Percentiles rank a stretch among this genome's conserved stretches.
Evolutionary conservation across 2,888 invertebrate species (phyloP).

Genomic region (Brenthis daphne): DNA sequence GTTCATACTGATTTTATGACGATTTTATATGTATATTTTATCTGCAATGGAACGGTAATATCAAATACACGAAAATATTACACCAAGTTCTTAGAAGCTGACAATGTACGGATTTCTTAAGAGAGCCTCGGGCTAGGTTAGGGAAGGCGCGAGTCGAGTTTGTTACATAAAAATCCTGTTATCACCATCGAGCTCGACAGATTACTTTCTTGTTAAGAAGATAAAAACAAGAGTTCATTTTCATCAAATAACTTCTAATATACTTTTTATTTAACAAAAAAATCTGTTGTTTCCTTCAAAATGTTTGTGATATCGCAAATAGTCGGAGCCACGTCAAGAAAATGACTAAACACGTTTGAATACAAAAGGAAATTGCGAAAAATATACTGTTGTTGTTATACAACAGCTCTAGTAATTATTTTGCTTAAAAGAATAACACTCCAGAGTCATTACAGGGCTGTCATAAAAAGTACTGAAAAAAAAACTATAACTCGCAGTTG

Average conservation of each 20-base stretch:
- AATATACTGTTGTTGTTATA: conserved; percentile 32
- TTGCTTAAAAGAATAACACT: conserved; percentile 42
- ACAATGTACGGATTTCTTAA: conserved; percentile 75
- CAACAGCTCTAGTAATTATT: conserved; percentile 39
- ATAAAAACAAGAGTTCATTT: conserved; percentile 78
- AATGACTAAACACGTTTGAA: conserved; percentile 31
- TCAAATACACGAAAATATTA: conserved; percentile 76
- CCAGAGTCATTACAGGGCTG: conserved; percentile 43
- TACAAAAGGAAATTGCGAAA: conserved; percentile 35
- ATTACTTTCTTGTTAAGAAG: conserved; percentile 82
- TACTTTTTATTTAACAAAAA: conserved; percentile 43
- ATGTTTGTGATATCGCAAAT: conserved; percentile 16
- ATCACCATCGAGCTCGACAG: conserved; percentile 79
- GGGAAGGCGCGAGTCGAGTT: conserved; percentile 79
- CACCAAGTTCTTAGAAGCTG: conserved; percentile 75
- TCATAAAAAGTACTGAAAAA: conserved; percentile 40
- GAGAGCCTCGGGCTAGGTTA: conserved; percentile 77
- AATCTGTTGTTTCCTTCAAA: conserved; percentile 8
- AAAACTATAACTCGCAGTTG: conserved; percentile 44
- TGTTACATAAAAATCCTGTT: conserved; percentile 81
- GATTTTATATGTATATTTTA: conserved; percentile 70
- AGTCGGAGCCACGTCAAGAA: conserved; percentile 25
- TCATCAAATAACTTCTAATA: conserved; percentile 71
- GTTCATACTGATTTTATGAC: conserved; percentile 72
- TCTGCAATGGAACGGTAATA: conserved; percentile 77